A percentile compares a stretch with the other conserved stretches of the same genome.
Conservation (phyloP, 2,797 vertebrate species). For the Euthynnus affinis region DNA sequence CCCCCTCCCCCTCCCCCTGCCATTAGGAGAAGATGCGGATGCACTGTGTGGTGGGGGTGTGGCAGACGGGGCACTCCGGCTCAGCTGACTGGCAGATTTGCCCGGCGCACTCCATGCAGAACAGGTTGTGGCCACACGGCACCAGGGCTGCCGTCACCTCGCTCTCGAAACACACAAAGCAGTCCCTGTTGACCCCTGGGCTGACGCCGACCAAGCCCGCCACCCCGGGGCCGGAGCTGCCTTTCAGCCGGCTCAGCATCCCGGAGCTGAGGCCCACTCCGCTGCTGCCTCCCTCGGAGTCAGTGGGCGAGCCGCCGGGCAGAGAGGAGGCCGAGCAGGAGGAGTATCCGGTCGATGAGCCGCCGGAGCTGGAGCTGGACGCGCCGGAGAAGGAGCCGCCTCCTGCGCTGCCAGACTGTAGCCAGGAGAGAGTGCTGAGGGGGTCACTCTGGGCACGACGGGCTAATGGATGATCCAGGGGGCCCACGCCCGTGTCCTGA, state of each 20-base stretch:
- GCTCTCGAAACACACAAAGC: slow-evolving; percentile 95
- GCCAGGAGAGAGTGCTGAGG: slow-evolving; percentile 90
- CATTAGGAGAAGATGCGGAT: slow-evolving; percentile 98
- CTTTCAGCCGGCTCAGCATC: slow-evolving; percentile 85
- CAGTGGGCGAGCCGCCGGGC: slow-evolving; percentile 90
- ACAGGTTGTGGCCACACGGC: slow-evolving; percentile 98
- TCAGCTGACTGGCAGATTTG: slow-evolving; percentile 94
- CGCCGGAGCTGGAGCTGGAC: slow-evolving; percentile 86
- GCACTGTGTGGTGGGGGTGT: slow-evolving; percentile 94
- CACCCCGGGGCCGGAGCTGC: slow-evolving; percentile 66
- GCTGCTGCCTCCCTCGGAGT: slow-evolving; percentile 88
- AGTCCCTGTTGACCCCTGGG: slow-evolving; percentile 88
- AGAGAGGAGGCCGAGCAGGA: slow-evolving; percentile 92
- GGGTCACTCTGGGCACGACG: slow-evolving; percentile 93
- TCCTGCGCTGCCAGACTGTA: slow-evolving; percentile 85
- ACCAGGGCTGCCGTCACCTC: slow-evolving; percentile 95
- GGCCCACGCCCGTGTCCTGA: slow-evolving; percentile 75
- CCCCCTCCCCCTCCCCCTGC: background rate
- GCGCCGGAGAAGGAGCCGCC: slow-evolving; percentile 90
- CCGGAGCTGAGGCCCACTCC: slow-evolving; percentile 81
- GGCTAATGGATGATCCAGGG: slow-evolving; percentile 90
- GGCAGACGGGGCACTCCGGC: slow-evolving; percentile 95
- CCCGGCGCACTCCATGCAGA: slow-evolving; percentile 98
- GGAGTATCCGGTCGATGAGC: slow-evolving; percentile 90
- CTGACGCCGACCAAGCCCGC: slow-evolving; percentile 73